These are phyloP conservation scores for Tonatia bakeri DNA, from an alignment of 2,113 vertebrate species.

Conservation along the genomic window DNA sequence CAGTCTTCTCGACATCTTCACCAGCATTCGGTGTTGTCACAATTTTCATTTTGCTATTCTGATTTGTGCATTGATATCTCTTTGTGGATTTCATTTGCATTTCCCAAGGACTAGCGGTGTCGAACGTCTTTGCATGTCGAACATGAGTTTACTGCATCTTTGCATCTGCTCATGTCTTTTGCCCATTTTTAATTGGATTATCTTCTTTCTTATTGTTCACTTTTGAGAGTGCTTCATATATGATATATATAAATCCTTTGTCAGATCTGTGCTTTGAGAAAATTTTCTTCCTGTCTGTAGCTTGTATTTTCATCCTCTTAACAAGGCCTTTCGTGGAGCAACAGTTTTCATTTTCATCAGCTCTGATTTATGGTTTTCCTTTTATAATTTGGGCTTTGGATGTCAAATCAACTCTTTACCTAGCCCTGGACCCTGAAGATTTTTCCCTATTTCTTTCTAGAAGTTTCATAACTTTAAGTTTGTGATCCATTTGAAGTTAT, in stretches of 20 bases:
- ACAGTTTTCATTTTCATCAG: background rate
- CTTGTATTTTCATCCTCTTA: background rate
- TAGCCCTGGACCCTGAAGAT: background rate
- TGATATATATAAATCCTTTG: background rate
- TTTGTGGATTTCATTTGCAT: background rate
- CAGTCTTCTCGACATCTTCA: background rate
- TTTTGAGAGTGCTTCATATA: background rate
- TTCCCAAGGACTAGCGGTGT: background rate
- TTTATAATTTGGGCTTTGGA: background rate
- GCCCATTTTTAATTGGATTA: background rate
- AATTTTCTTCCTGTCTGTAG: background rate
- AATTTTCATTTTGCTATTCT: background rate
- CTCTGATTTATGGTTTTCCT: background rate
- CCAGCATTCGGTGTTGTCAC: background rate
- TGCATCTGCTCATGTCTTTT: background rate
- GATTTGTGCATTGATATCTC: background rate
- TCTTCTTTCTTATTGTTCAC: background rate
- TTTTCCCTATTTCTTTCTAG: background rate
- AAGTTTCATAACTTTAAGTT: background rate
- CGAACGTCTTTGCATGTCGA: background rate
- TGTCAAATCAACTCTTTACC: background rate
- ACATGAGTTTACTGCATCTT: background rate
- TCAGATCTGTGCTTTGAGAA: background rate
- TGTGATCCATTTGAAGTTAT: background rate
- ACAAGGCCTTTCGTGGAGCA: background rate